phyloP scores from a whole-genome alignment of 2,113 vertebrate species.

The Alouatta palliata region DNA sequence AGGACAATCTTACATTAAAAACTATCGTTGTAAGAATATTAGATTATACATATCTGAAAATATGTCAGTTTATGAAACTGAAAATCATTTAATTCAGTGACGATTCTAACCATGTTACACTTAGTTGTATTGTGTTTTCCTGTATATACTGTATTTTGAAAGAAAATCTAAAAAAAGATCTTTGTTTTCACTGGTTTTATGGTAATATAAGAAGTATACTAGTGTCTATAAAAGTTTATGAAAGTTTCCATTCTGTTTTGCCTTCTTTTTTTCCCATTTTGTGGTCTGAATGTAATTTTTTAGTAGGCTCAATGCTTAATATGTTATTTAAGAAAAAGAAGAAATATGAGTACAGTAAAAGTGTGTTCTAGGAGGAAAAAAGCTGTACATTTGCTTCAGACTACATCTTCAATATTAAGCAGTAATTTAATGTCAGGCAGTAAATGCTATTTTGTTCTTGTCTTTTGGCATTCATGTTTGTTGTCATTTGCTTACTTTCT shows the following conservation, averaged over 20 bases:
- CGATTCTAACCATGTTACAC: not conserved
- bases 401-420: not conserved
- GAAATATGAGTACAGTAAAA: not conserved
- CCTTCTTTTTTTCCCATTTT: not conserved
- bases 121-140: not conserved
- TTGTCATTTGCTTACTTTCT: constrained; percentile 19
- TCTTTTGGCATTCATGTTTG: not conserved
- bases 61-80: constrained; percentile 28
- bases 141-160: not conserved
- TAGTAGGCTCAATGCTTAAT: not conserved
- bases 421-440: not conserved
- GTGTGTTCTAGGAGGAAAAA: not conserved
- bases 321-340: not conserved
- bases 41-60: not conserved
- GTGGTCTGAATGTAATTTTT: not conserved
- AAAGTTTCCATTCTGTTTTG: not conserved
- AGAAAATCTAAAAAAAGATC: not conserved
- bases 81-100: not conserved
- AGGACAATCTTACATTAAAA: not conserved
- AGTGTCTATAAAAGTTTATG: not conserved
- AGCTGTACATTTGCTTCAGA: not conserved
- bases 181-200: not conserved
- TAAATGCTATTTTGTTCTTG: not conserved
- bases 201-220: not conserved
- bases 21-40: not conserved